Evolutionary conservation across 2,888 invertebrate genomes (phyloP).

Genomic region (Tachina lurida): DNA sequence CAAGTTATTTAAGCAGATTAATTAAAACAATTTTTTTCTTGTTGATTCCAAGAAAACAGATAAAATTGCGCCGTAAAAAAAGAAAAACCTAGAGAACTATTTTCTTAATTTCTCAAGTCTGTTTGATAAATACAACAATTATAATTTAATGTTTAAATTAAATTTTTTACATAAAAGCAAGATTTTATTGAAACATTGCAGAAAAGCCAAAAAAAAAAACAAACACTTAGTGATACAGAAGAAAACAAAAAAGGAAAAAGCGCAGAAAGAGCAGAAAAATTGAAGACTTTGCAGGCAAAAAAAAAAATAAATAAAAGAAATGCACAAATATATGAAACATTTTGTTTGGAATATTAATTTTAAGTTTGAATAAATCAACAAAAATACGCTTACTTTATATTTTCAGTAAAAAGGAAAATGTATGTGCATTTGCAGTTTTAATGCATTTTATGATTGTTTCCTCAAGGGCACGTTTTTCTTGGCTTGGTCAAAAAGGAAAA

Average conservation of each 20-base stretch:
- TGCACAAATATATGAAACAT: conserved; percentile 27
- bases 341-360: conserved; percentile 59
- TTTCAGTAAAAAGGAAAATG: too few relatives aligned
- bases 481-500: conserved; percentile 12
- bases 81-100: neutral
- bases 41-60: conserved; percentile 13
- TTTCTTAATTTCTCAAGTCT: conserved; percentile 19
- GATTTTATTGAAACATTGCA: neutral
- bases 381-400: neutral
- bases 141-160: conserved; percentile 26
- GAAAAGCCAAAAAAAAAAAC: neutral
- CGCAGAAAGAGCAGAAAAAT: neutral
- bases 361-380: conserved; percentile 47
- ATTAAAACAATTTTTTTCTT: neutral
- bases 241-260: neutral
- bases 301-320: neutral
- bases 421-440: conserved; percentile 7
- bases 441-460: conserved; percentile 40
- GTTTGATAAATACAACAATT: conserved; percentile 18
- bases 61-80: conserved; percentile 1
- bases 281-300: neutral
- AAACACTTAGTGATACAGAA: neutral
- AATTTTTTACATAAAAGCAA: conserved; percentile 3
- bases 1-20: conserved; percentile 8
- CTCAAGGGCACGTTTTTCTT: neutral